Evolutionary conservation across 2,888 invertebrate species (phyloP).

Genomic region (Melinaea menophilus): DNA sequence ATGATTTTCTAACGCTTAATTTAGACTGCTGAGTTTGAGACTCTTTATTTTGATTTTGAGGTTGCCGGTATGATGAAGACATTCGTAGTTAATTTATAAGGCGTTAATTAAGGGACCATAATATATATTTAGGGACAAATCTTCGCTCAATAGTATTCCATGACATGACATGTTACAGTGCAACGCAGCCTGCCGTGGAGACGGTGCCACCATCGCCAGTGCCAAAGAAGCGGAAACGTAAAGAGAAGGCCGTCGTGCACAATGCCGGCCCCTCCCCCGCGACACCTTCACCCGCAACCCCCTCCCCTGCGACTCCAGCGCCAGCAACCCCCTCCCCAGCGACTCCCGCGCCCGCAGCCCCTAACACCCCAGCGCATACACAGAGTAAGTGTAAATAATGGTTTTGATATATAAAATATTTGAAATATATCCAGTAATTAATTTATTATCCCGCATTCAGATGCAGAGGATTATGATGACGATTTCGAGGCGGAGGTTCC

Average conservation of each 20-base stretch:
- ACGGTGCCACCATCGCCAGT: conserved; percentile 48
- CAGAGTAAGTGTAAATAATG: conserved; percentile 11
- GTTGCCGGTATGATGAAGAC: too few species aligned
- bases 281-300: conserved; percentile 26
- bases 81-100: too few species aligned
- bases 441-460: conserved; percentile 30
- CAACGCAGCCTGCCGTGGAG: conserved; percentile 34
- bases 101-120: too few species aligned
- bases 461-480: conserved; percentile 64
- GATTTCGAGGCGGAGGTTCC: conserved; percentile 61
- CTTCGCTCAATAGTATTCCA: too few species aligned
- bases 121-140: too few species aligned
- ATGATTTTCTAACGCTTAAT: too few species aligned
- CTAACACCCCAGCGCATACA: conserved; percentile 5
- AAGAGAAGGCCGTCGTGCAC: conserved; percentile 45
- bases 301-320: conserved; percentile 28
- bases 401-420: conserved; percentile 6
- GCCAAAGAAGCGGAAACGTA: conserved; percentile 46
- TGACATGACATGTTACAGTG: conserved; percentile 25
- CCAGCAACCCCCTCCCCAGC: conserved; percentile 17
- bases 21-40: too few species aligned
- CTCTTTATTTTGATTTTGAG: too few species aligned
- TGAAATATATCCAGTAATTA: not conserved
- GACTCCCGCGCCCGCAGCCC: conserved; percentile 9
- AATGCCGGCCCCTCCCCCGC: conserved; percentile 27